Conservation (phyloP, 2,888 invertebrate genomes). For the Pimpla rufipes region DNA sequence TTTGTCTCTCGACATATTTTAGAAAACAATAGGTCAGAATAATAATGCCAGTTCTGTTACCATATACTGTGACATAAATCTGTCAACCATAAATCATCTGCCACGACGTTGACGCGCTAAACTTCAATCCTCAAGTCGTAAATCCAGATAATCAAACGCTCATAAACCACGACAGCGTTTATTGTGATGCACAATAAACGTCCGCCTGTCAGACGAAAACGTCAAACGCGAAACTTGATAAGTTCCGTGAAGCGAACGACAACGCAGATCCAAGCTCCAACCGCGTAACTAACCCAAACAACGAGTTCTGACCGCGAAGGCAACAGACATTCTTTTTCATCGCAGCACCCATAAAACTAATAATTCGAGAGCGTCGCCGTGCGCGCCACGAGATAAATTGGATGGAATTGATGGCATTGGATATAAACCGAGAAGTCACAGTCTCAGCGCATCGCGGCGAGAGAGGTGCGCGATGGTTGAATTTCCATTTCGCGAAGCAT, state of each 20-base stretch:
- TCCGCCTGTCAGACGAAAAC: not conserved
- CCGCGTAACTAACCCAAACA: not conserved
- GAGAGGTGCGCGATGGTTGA: conserved; percentile 47
- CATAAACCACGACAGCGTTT: not conserved
- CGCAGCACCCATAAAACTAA: conserved; percentile 30
- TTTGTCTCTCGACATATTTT: too few relatives aligned
- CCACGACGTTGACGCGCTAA: not conserved
- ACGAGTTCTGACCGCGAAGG: not conserved
- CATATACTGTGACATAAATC: not conserved
- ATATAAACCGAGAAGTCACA: conserved; percentile 27
- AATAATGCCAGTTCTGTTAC: too few relatives aligned
- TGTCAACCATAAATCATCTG: not conserved
- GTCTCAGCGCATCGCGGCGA: conserved; percentile 13
- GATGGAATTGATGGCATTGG: conserved; percentile 43
- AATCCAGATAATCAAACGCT: not conserved
- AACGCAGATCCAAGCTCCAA: not conserved
- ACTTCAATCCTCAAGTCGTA: not conserved
- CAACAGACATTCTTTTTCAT: conserved; percentile 12
- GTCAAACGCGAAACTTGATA: not conserved
- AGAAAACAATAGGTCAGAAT: too few relatives aligned
- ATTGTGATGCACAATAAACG: not conserved
- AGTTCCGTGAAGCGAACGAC: not conserved
- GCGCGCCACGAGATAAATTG: conserved; percentile 10
- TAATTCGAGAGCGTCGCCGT: conserved; percentile 23
- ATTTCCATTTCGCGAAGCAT: conserved; percentile 71